Conservation (phyloP, 2,888 invertebrate species). For the Oegoconia quadripuncta region DNA sequence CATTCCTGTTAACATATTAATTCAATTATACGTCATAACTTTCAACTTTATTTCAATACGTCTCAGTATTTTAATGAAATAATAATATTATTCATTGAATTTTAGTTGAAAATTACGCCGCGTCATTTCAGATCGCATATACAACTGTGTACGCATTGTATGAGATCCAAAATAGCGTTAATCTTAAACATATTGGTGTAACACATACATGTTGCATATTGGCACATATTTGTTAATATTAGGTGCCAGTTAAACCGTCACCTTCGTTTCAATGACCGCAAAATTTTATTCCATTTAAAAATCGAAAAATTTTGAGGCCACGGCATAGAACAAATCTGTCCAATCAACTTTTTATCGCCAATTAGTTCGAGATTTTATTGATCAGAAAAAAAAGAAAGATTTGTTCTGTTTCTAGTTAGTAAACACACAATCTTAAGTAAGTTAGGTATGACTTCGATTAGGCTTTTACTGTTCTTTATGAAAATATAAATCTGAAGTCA, state of each 20-base stretch:
- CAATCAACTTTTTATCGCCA: too few relatives aligned
- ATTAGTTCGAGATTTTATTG: too few relatives aligned
- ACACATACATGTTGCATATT: constrained; percentile 52
- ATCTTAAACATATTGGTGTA: constrained; percentile 47
- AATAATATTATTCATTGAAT: background rate
- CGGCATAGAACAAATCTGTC: constrained; percentile 21
- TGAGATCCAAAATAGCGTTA: constrained; percentile 6
- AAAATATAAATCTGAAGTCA: constrained; percentile 16
- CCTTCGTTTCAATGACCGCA: constrained; percentile 47
- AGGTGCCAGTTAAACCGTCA: constrained; percentile 54
- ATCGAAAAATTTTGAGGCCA: constrained; percentile 14
- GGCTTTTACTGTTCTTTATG: background rate
- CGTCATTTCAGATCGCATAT: constrained; percentile 4
- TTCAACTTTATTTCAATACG: constrained; percentile 20
- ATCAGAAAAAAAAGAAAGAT: constrained; percentile 18
- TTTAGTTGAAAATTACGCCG: constrained; percentile 6
- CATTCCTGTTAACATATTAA: constrained; percentile 58
- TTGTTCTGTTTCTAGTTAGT: constrained; percentile 38
- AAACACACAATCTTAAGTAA: constrained; percentile 55
- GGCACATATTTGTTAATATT: constrained; percentile 27
- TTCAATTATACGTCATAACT: constrained; percentile 19
- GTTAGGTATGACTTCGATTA: constrained; percentile 31
- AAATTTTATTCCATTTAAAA: too few relatives aligned
- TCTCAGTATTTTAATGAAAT: background rate
- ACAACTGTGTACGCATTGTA: background rate